A percentile compares a stretch with the other conserved stretches of the same genome.
Conservation (phyloP, 2,888 invertebrate genomes). For the Nomada goodeniana region DNA sequence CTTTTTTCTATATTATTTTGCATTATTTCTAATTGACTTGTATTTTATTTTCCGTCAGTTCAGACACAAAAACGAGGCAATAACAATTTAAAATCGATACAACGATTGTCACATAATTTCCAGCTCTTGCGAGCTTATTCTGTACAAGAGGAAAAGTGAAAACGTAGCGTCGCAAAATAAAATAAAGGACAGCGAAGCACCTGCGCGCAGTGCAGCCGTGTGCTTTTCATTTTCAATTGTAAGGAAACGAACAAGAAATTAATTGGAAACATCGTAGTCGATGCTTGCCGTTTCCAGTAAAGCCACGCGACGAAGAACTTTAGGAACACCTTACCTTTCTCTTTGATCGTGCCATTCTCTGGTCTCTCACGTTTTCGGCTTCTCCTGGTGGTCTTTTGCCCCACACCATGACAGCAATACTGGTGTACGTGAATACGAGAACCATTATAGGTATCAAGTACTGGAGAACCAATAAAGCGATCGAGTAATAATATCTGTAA, state of each 20-base stretch:
- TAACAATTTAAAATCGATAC: no score
- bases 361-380: constrained; percentile 93
- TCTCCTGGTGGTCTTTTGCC: constrained; percentile 95
- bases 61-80: no score
- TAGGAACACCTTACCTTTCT: constrained; percentile 88
- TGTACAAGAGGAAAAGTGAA: no score
- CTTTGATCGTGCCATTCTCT: constrained; percentile 93
- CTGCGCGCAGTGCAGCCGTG: no score
- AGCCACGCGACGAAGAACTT: neutral
- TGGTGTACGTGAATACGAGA: constrained; percentile 93
- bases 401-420: constrained; percentile 95
- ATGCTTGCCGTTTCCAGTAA: neutral
- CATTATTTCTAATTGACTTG: no score
- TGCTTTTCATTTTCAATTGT: neutral
- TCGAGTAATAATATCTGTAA: constrained; percentile 88
- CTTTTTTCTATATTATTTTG: no score
- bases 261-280: neutral
- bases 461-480: constrained; percentile 92
- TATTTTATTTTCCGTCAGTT: no score
- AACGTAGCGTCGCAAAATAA: no score
- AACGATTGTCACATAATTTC: no score
- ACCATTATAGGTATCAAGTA: constrained; percentile 93
- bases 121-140: no score
- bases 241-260: neutral
- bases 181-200: no score